Evolutionary conservation across 1,140 invertebrate genomes (phyloP).

Genomic region (Drosophila rufa): DNA sequence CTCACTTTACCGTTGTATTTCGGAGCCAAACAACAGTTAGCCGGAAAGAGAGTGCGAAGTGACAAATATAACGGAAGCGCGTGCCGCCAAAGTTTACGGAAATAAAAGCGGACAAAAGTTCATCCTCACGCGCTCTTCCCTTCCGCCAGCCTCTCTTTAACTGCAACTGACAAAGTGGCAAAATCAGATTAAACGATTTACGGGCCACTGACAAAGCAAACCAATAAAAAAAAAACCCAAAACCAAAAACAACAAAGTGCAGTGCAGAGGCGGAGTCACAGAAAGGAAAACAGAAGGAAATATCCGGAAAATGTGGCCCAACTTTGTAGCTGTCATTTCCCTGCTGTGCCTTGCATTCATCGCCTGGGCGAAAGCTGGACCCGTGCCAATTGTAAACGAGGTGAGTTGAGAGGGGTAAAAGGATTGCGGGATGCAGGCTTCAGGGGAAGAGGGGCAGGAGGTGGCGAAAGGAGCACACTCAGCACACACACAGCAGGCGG

Average conservation of each 20-base stretch:
- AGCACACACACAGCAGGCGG: slow-evolving; percentile 20
- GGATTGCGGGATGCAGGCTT: slow-evolving; percentile 6
- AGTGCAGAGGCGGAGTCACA: slow-evolving; percentile 1
- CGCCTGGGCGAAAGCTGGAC: slow-evolving; percentile 75
- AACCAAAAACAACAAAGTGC: slow-evolving; percentile 12
- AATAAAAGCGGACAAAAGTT: slow-evolving; percentile 67
- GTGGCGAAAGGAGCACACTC: slow-evolving; percentile 28
- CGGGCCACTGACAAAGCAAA: slow-evolving; percentile 20
- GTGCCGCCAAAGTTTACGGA: slow-evolving; percentile 82
- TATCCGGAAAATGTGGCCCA: slow-evolving; percentile 68
- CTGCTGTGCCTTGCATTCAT: slow-evolving; percentile 66
- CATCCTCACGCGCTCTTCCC: slow-evolving; percentile 24
- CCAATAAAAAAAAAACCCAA: neutral
- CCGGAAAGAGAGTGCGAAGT: slow-evolving; percentile 30
- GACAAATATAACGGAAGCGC: slow-evolving; percentile 58
- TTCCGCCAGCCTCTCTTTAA: neutral
- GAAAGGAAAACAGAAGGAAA: slow-evolving; percentile 9
- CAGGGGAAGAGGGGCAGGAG: neutral
- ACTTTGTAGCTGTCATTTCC: slow-evolving; percentile 71
- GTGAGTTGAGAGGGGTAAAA: slow-evolving; percentile 57
- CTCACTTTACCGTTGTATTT: slow-evolving; percentile 60
- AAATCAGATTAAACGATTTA: slow-evolving; percentile 49
- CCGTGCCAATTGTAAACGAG: slow-evolving; percentile 84
- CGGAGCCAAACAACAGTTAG: slow-evolving; percentile 59
- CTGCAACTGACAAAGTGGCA: slow-evolving; percentile 45